Evolutionary conservation across 2,888 invertebrate species (phyloP), one percentile per base, ranked within the genome.

Genomic region (Tenthredo notha): DNA sequence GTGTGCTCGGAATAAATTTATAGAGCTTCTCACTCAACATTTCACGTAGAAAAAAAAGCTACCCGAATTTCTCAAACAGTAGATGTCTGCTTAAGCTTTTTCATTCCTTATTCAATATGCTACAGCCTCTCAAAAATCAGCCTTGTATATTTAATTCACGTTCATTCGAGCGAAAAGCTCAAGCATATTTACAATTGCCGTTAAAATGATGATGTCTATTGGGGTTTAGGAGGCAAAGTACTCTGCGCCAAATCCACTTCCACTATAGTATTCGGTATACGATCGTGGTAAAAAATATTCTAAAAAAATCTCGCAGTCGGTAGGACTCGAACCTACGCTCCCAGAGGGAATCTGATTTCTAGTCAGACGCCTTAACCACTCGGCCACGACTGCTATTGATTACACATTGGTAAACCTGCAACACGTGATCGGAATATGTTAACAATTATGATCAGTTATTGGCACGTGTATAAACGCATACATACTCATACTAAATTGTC

Each of bases 291-390:
- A 15, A 37, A n/a, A 75, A 21, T 75, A 29, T 15, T 40, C 12
- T 7, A 65, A 29, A 67, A 83, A 83, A 67, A 33, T 5, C 7
- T 90, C 97, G 96, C 96, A 96, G 96, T 96, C 96, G 96, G 96
- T 96, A 97, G 96, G 96, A 97, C 96, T 97, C 96, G 97, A 97
- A 97, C 97, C 97, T 97, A 96, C 96, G 97, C 97, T 96, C 96
- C 96, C 96, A 97, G 96, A 97, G 96, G 96, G 96, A 97, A 97
- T 96, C 96, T 96, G 96, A 96, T 96, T 97, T 97, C 96, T 96
- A 97, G 96, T 97, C 96, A 96, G 96, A 96, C 96, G 96, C 96
- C 96, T 96, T 83, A 83, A 83, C 83, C 83, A 83, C 83, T 83
- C 83, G 83, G 83, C 83, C 83, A 83, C 83, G 83, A 83, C 83